Base-by-base conservation (phyloP, 64 coral and sea anemone species). In the Actinia equina region DNA sequence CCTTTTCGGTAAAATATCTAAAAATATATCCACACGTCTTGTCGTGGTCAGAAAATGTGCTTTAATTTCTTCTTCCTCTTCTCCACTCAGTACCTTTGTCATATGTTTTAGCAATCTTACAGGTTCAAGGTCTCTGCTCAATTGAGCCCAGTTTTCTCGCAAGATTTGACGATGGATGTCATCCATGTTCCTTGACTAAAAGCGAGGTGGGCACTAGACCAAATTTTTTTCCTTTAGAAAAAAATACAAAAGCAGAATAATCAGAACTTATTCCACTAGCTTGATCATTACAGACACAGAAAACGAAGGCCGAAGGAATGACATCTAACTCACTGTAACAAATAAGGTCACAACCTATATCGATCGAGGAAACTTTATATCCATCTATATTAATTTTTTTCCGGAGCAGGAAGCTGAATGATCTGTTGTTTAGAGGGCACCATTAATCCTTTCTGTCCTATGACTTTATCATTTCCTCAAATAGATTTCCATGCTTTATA, bases 1-100 rank as follows among this genome's bases (percentile, higher is more conserved):
- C 71, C 87, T 91, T 60, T 74, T 86, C 3, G 94, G 94, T 15
- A 95, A 55, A 42, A 95, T 86, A 0, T 95, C 62, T 16, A 92
- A 87, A 44, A 95, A 30, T 26, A 69, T 76, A 54, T 92, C 90
- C 43, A 55, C 69, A 17, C 65, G 55, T 5, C 86, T 56, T 62
- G 52, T 26, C 44, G 90, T 79, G 43, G 90, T 89, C 46, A 6
- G 46, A 12, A 26, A 9, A 7, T 51, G 52, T 41, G 58, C 87
- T 27, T 49, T 83, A 43, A 95, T 77, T 59, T 92, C 62, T 44
- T 83, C 53, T 60, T 87, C 86, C 17, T 92, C 87, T 69, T n/a
- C 19, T 44, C 42, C 79, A 17, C 83, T 70, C 11, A 95, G 74
- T 30, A 95, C 64, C 16, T 37, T 27, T 8, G 69, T 59, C 87